Conservation (phyloP, 2,797 vertebrate genomes). For the Sebastes trivittatus region DNA sequence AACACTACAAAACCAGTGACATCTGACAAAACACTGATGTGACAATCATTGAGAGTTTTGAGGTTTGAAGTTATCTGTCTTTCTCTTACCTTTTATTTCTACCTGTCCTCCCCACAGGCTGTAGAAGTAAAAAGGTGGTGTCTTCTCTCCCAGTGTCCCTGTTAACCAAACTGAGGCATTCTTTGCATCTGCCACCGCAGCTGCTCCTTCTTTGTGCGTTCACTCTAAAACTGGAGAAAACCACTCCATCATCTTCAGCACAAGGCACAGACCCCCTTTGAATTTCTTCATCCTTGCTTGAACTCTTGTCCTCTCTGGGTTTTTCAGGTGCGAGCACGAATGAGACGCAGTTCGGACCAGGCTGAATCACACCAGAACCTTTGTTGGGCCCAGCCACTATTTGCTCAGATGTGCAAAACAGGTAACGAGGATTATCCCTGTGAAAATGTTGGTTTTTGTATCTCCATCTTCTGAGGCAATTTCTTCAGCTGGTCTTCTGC, state of each 20-base stretch:
- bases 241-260: slow-evolving; percentile 71
- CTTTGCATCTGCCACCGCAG: slow-evolving; percentile 59
- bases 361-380: slow-evolving; percentile 33
- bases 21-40: slow-evolving; percentile 29
- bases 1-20: background rate
- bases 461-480: slow-evolving; percentile 61
- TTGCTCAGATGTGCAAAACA: slow-evolving; percentile 34
- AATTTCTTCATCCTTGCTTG: slow-evolving; percentile 78
- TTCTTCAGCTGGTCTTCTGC: slow-evolving; percentile 52
- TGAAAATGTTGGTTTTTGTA: slow-evolving; percentile 59
- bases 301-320: slow-evolving; percentile 13
- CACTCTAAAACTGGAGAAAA: slow-evolving; percentile 63
- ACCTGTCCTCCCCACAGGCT: slow-evolving; percentile 53
- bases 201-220: slow-evolving; percentile 57
- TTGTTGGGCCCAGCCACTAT: background rate
- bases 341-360: slow-evolving; percentile 18
- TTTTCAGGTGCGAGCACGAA: slow-evolving; percentile 28
- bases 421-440: slow-evolving; percentile 56
- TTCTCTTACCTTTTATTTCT: slow-evolving; percentile 77
- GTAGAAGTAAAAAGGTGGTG: slow-evolving; percentile 47
- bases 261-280: slow-evolving; percentile 60
- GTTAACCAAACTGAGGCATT: slow-evolving; percentile 81
- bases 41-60: slow-evolving; percentile 31
- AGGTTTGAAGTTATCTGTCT: slow-evolving; percentile 44
- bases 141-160: slow-evolving; percentile 63